phyloP scores from a whole-genome alignment of 2,113 vertebrate species.

The Muscicapa adusta region DNA sequence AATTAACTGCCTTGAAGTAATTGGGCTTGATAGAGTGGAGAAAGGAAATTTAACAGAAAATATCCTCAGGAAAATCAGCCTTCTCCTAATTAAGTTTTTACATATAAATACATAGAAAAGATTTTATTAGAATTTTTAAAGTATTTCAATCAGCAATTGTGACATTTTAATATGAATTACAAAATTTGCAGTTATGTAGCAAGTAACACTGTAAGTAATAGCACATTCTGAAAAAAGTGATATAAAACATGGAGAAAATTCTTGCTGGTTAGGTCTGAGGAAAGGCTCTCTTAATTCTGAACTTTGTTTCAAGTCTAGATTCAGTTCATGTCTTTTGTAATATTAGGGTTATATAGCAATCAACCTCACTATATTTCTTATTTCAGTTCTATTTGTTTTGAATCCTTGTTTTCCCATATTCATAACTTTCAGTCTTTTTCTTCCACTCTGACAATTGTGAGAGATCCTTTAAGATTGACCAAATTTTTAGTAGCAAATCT shows the following conservation, averaged over 20 bases:
- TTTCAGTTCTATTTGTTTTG: not conserved
- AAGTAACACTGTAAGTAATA: not conserved
- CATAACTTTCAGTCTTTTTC: not conserved
- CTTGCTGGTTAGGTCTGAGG: not conserved
- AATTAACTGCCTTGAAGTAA: not conserved
- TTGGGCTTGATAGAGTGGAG: not conserved
- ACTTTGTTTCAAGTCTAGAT: not conserved
- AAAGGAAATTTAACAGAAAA: not conserved
- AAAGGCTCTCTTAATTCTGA: not conserved
- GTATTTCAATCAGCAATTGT: not conserved
- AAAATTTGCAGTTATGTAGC: not conserved
- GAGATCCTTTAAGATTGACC: not conserved
- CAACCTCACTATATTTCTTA: not conserved
- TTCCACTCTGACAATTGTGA: not conserved
- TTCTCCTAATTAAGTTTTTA: not conserved
- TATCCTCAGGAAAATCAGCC: not conserved
- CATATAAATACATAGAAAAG: not conserved
- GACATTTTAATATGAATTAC: not conserved
- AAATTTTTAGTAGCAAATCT: constrained; percentile 7
- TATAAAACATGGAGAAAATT: not conserved
- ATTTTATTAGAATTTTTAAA: not conserved
- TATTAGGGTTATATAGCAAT: not conserved
- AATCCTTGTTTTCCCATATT: not conserved
- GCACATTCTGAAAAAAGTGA: not conserved
- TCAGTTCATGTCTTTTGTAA: not conserved